These are phyloP conservation scores for Idaea straminata DNA, from an alignment of 2,888 invertebrate species.

Conservation along the genomic window DNA sequence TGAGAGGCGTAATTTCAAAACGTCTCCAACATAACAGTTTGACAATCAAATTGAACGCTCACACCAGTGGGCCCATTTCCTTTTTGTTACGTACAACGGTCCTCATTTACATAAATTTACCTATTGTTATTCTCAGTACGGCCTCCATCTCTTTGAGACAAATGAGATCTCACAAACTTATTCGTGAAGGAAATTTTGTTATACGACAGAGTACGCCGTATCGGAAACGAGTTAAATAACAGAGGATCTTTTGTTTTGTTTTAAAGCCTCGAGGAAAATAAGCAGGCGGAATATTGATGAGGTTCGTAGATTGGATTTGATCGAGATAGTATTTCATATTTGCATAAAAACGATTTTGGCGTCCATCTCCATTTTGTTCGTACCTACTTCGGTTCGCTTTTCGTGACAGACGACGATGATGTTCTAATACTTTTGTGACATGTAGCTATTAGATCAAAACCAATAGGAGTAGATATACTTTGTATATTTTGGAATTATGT, in stretches of 20 bases:
- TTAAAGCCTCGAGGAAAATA: constrained; percentile 64
- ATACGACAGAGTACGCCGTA: constrained; percentile 70
- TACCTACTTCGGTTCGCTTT: constrained; percentile 30
- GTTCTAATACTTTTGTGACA: constrained; percentile 5
- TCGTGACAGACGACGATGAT: constrained; percentile 29
- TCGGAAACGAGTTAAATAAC: constrained; percentile 79
- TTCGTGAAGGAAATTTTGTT: constrained; percentile 63
- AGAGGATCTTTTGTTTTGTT: constrained; percentile 67
- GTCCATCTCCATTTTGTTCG: constrained; percentile 24
- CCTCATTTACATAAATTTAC: constrained; percentile 78
- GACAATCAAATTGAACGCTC: constrained; percentile 63
- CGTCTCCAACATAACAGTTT: constrained; percentile 49
- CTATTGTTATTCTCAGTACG: constrained; percentile 71
- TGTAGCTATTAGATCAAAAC: constrained; percentile 21
- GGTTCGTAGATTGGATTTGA: constrained; percentile 47
- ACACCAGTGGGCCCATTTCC: constrained; percentile 64
- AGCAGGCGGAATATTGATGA: constrained; percentile 70
- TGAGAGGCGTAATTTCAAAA: constrained; percentile 53
- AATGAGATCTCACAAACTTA: constrained; percentile 57
- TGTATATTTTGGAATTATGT: constrained; percentile 3
- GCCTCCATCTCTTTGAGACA: constrained; percentile 53
- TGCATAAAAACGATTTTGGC: constrained; percentile 43
- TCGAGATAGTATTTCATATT: constrained; percentile 47
- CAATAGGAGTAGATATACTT: constrained; percentile 29
- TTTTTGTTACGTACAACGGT: constrained; percentile 69